These are phyloP conservation scores for Tetragnatha versicolor DNA, from an alignment of 1,140 invertebrate genomes.

Conservation along the genomic window DNA sequence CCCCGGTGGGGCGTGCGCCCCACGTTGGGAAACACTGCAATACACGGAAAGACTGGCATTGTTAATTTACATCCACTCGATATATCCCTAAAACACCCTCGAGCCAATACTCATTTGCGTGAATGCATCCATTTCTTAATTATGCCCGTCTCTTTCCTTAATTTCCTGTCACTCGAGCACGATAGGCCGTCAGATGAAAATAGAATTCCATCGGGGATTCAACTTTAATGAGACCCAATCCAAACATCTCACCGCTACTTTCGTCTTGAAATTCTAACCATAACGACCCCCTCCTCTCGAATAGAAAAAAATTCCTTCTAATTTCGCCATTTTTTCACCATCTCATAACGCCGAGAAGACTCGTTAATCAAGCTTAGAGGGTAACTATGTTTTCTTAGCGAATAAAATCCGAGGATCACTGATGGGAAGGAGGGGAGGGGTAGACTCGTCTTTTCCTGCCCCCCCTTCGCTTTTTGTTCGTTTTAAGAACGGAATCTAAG, in stretches of 20 bases:
- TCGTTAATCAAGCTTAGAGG: constrained; percentile 16
- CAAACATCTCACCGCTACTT: constrained; percentile 5
- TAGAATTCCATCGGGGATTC: not conserved
- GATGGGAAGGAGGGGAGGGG: not conserved
- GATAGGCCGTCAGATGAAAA: not conserved
- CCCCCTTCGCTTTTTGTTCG: not conserved
- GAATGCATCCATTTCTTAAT: no score
- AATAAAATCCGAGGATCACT: not conserved
- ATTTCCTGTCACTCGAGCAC: no score
- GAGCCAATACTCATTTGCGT: no score
- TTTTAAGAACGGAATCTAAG: constrained; percentile 14
- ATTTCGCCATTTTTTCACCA: not conserved
- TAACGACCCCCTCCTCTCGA: no score
- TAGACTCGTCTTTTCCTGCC: not conserved
- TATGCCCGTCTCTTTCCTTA: no score
- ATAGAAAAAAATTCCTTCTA: not conserved
- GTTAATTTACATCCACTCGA: no score
- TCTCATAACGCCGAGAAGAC: constrained; percentile 5
- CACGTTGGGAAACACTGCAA: no score
- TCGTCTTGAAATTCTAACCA: not conserved
- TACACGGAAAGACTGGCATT: no score
- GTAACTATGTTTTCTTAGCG: constrained; percentile 9
- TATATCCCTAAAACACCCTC: no score
- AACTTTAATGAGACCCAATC: constrained; percentile 5
- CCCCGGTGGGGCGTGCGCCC: no score